Base-by-base conservation (phyloP, 2,888 invertebrate species). In the Campoplex nolae region DNA sequence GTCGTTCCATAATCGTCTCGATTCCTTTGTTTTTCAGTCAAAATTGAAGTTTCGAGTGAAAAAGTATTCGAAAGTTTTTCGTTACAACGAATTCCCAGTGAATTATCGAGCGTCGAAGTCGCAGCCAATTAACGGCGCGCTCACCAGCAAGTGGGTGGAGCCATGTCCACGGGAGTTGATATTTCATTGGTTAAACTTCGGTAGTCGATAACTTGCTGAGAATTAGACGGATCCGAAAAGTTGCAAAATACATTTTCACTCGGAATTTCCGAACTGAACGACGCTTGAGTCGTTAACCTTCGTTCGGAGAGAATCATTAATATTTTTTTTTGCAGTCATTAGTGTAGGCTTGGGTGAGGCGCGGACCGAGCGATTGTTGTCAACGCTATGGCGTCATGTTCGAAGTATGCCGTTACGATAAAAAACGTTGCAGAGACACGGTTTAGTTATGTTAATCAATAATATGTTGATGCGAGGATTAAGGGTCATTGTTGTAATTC, bases 401-500 rank as follows among this genome's bases (percentile, higher is more conserved):
- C 79, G 6, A 38, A 83, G 78, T 79, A 85, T 83, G 74, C 32
- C 54, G 77, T 78, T 68, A 65, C 78, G 74, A 78, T 70, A 62
- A 58, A 62, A 58, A 74, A 35, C 13, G 48, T 3, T 58, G 78
- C 56, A 62, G 48, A 23, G 23, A 45, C 13, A 38, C 48, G 58
- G 70, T 71, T 16, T 56, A 68, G 51, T 76, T 67, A 84, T 84
- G 78, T 67, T 79, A 79, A 84, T 84, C 35, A 48, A 35, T 56
- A 70, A 54, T 84, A 84, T 80, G 83, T 70, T 86, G 68, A 84
- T 81, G 23, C 23, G 42, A 81, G 86, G 73, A 86, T 84, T 77
- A 77, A 74, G 77, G 80, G 80, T 84, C 75, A 80, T 42, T 58
- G 68, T 80, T 75, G 84, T 70, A 80, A 80, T 76, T 75, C 70